These are phyloP conservation scores for Porites lutea DNA, from an alignment of 64 coral and sea anemone species.

Conservation along the genomic window DNA sequence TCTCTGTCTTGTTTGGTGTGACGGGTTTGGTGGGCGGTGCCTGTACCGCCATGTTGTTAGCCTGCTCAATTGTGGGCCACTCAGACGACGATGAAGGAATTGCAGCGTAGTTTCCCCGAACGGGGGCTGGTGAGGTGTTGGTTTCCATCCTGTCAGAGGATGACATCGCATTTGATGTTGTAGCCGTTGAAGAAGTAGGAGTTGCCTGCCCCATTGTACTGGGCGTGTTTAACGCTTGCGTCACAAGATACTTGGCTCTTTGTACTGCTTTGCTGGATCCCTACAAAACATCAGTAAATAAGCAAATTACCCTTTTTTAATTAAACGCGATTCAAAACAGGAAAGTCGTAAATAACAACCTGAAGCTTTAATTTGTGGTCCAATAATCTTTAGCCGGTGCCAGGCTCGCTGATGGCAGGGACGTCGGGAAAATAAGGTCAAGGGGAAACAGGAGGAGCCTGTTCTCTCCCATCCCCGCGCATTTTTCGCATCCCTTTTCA, in stretches of 20 bases:
- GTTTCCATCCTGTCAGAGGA: constrained; percentile 13
- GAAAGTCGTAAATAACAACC: too few relatives aligned
- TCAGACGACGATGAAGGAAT: constrained; percentile 86
- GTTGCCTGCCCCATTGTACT: constrained; percentile 83
- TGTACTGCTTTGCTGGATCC: constrained; percentile 93
- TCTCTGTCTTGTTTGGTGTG: neutral
- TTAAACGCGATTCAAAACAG: too few relatives aligned
- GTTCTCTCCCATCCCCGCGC: too few relatives aligned
- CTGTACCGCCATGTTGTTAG: constrained; percentile 70
- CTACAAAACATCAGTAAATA: constrained; percentile 37
- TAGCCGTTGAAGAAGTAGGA: constrained; percentile 41
- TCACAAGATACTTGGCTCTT: constrained; percentile 92
- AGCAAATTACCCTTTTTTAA: neutral
- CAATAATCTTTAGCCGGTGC: too few relatives aligned
- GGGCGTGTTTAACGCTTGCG: constrained; percentile 88
- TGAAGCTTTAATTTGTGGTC: too few relatives aligned
- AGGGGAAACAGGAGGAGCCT: too few relatives aligned
- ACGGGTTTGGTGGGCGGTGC: neutral
- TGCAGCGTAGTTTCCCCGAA: constrained; percentile 78
- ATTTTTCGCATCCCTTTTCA: too few relatives aligned
- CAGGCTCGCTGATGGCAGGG: too few relatives aligned
- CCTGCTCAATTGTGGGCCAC: constrained; percentile 97
- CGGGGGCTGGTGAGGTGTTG: constrained; percentile 62
- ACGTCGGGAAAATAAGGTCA: too few relatives aligned
- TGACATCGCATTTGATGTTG: constrained; percentile 66